phyloP scores from a whole-genome alignment of 2,888 invertebrate species.

The Pristionchus arcanus region DNA sequence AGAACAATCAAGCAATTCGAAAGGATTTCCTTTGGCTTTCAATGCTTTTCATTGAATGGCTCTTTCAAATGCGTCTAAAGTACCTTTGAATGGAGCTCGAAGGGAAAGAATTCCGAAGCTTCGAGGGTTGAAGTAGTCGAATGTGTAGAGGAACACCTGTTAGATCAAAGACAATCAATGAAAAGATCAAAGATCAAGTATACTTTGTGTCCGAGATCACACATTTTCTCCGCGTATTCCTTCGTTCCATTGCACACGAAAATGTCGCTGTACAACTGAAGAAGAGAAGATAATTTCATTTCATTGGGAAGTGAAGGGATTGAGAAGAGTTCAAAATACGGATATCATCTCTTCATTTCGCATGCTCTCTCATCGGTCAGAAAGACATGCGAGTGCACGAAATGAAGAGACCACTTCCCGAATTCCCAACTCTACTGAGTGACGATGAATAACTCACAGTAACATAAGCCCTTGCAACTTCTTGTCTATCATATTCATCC shows the following conservation, averaged over 20 bases:
- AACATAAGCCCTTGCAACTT: slow-evolving; percentile 71
- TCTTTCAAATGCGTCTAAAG: not conserved
- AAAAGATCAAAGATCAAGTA: not conserved
- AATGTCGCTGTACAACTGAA: slow-evolving; percentile 71
- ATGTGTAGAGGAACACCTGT: slow-evolving; percentile 68
- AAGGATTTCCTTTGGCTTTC: not conserved
- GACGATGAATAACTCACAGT: slow-evolving; percentile 58
- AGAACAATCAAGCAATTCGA: not conserved
- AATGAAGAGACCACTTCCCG: too few relatives aligned
- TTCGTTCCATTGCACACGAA: slow-evolving; percentile 70
- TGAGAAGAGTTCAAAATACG: too few relatives aligned
- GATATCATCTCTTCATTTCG: too few relatives aligned
- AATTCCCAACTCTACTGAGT: too few relatives aligned
- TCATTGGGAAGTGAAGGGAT: not conserved
- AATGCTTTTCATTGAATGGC: not conserved
- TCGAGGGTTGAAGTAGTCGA: slow-evolving; percentile 71
- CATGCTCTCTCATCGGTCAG: not conserved
- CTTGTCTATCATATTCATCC: slow-evolving; percentile 65
- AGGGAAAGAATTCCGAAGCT: slow-evolving; percentile 70
- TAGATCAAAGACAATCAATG: not conserved
- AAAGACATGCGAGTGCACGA: not conserved
- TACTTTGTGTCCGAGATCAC: slow-evolving; percentile 63
- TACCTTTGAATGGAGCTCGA: slow-evolving; percentile 72
- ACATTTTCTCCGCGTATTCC: slow-evolving; percentile 67
- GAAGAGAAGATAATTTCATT: slow-evolving; percentile 53